Evolutionary conservation across 2,113 vertebrate genomes (phyloP), one percentile per base, ranked within the genome.

Genomic region (Nothobranchius furzeri): DNA sequence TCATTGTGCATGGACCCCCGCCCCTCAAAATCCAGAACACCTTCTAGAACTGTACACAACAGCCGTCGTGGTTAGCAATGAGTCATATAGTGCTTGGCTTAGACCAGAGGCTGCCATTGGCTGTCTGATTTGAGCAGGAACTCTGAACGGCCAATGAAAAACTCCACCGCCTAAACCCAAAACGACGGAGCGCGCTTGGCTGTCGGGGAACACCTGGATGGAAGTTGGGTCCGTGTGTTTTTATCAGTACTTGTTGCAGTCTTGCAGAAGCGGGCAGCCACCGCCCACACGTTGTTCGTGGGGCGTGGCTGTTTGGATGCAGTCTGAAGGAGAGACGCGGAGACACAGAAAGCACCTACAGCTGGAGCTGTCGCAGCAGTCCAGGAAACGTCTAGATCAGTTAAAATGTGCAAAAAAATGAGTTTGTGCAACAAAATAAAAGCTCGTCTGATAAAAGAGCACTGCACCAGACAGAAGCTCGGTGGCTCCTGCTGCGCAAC

Each of bases 1-100:
- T 92, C 84, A 86, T 92, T 91, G 91, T 91, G 89, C 88, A 91
- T 89, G 90, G 87, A 85, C 88, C 86, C 78, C 58, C 75, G 12
- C 81, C 71, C 79, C 73, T 76, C 57, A 69, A 76, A 73, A 78
- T 84, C 76, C 66, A 78, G 75, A 72, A 83, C 81, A 75, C 74
- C 58, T 83, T 75, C 68, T 78, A 61, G 60, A 83, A 73, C 69
- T 76, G 78, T 68, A 88, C 83, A 85, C 82, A 75, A 77, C 71
- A 73, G 81, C 85, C 62, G 76, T 63, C 8, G 65, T 68, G 75
- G 68, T 79, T 75, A 64, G 48, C 73, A 74, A 70, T 74, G 90
- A 88, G 80, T 86, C 85, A 78, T 63, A 60, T 65, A 71, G 76
- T 71, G 80, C 82, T 85, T 65, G 78, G 85, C 79, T 88, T 86